These are phyloP conservation scores for Desmodus rotundus DNA, from an alignment of 2,113 vertebrate species.

Conservation along the genomic window DNA sequence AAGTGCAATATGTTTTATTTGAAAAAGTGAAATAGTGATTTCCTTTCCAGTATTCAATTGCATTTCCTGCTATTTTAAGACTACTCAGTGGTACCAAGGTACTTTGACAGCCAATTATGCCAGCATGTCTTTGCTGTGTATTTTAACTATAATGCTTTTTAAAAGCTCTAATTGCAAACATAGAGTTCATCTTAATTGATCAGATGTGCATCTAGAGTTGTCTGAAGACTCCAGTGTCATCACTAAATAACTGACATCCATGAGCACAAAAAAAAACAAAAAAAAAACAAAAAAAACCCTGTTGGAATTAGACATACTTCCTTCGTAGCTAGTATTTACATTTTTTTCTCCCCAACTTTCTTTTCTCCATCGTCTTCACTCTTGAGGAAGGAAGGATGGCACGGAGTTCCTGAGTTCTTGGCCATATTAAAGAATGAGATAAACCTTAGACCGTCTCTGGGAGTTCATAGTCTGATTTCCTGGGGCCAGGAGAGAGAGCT, in stretches of 20 bases:
- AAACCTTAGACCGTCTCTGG: background rate
- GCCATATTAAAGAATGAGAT: background rate
- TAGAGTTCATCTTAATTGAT: slow-evolving; percentile 63
- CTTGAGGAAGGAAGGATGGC: background rate
- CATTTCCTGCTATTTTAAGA: slow-evolving; percentile 75
- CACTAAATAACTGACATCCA: slow-evolving; percentile 1
- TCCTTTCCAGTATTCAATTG: slow-evolving; percentile 58
- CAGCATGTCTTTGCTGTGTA: slow-evolving; percentile 63
- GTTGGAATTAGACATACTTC: background rate
- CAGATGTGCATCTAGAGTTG: slow-evolving; percentile 36
- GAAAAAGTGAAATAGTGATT: slow-evolving; percentile 66
- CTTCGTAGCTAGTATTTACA: background rate
- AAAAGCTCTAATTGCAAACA: slow-evolving; percentile 66
- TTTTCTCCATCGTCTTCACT: background rate
- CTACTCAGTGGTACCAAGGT: slow-evolving; percentile 62
- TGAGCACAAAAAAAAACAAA: background rate
- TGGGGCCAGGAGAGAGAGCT: background rate
- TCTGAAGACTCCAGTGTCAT: slow-evolving; percentile 27
- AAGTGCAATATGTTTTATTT: slow-evolving; percentile 66
- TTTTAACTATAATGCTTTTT: slow-evolving; percentile 70
- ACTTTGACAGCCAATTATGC: slow-evolving; percentile 71
- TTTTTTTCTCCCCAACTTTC: background rate
- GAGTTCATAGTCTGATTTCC: background rate
- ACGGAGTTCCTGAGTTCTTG: background rate
- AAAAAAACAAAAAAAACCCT: background rate